These are phyloP conservation scores for Microcebus tavaratra DNA, from an alignment of 2,113 vertebrate genomes.

Conservation along the genomic window DNA sequence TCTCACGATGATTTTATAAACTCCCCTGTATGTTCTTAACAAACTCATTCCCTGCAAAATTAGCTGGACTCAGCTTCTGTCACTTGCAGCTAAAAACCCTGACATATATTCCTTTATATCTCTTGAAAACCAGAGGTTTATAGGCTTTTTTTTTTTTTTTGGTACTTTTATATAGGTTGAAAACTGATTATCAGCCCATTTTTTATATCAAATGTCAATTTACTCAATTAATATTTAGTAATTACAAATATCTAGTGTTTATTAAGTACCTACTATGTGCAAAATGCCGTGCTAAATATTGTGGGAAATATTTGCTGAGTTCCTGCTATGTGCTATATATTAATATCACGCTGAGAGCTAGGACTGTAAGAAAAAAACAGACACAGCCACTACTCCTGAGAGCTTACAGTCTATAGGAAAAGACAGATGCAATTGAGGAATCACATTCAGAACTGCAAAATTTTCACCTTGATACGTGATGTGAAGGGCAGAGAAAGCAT, in stretches of 20 bases:
- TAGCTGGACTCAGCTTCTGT: background rate
- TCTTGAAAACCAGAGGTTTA: background rate
- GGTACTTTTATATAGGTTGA: background rate
- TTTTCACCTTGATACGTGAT: background rate
- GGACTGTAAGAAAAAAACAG: background rate
- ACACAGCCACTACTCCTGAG: background rate
- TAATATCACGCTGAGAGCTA: background rate
- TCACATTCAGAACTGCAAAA: constrained; percentile 8
- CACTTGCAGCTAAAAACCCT: background rate
- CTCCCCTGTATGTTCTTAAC: background rate
- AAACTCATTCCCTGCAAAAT: background rate
- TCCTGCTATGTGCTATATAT: background rate
- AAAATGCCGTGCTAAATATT: constrained; percentile 19
- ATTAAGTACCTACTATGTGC: background rate
- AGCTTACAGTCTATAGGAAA: background rate
- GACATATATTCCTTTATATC: background rate
- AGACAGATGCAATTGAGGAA: constrained; percentile 18
- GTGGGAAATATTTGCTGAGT: background rate
- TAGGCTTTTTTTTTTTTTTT: background rate
- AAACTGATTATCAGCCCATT: background rate
- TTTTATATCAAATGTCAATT: background rate
- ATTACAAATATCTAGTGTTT: background rate
- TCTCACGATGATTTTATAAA: background rate
- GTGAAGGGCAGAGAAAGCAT: constrained; percentile 33
- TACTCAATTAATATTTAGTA: background rate